These are phyloP conservation scores for Antheraea pernyi DNA, from an alignment of 1,140 invertebrate genomes.

Conservation along the genomic window DNA sequence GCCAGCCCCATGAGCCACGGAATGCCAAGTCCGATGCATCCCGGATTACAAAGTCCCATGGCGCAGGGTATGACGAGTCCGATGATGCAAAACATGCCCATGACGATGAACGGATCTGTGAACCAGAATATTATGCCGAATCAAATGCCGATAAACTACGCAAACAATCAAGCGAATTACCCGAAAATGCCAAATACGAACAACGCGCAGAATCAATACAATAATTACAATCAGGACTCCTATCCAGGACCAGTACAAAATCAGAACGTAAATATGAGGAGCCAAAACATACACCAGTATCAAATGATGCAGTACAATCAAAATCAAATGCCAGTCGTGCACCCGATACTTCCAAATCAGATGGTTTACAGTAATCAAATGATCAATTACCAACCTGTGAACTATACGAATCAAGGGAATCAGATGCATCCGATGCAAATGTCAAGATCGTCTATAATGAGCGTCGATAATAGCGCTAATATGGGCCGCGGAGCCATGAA, in stretches of 20 bases:
- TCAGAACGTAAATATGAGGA: conserved; percentile 43
- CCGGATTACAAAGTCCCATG: conserved; percentile 62
- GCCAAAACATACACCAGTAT: conserved; percentile 65
- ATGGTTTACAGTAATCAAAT: conserved; percentile 60
- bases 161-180: conserved; percentile 54
- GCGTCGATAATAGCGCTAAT: conserved; percentile 68
- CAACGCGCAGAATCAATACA: conserved; percentile 60
- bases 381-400: conserved; percentile 72
- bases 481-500: conserved; percentile 58
- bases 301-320: conserved; percentile 61
- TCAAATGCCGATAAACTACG: conserved; percentile 48
- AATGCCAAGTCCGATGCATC: conserved; percentile 72
- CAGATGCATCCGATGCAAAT: conserved; percentile 69
- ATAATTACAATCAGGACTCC: conserved; percentile 52
- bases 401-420: conserved; percentile 67
- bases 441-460: conserved; percentile 68
- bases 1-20: conserved; percentile 69
- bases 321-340: conserved; percentile 41
- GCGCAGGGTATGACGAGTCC: conserved; percentile 53
- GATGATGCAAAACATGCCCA: conserved; percentile 66
- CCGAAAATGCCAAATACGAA: conserved; percentile 55
- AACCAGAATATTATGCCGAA: conserved; percentile 36
- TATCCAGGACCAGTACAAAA: conserved; percentile 49
- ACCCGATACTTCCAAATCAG: conserved; percentile 33
- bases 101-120: conserved; percentile 51